Evolutionary conservation across 2,888 invertebrate genomes (phyloP), one percentile per base, ranked within the genome.

Genomic region (Chromoteleia sp.): DNA sequence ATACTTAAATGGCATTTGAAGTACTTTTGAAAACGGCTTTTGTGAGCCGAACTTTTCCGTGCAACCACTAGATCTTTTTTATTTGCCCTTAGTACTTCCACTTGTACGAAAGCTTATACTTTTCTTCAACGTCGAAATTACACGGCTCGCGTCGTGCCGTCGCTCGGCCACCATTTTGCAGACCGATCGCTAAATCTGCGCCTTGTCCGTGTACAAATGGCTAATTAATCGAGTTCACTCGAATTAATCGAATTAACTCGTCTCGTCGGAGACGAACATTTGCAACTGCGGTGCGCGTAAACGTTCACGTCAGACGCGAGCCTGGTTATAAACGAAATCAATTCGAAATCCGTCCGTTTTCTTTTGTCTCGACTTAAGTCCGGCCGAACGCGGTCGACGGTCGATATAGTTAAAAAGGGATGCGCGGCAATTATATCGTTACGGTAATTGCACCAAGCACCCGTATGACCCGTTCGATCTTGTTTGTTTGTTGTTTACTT

Each of bases 401-500:
- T 48, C 30, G 14, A 58, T 58, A 36, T 21, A 39, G 58, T 58
- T 39, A 4, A 17, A 58, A 58, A 58, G 45, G 48, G 21, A 33
- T 36, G 56, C 2, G 17, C 39, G 21, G 29, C 59, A 71, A 71
- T 71, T 59, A 71, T 41, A 41, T 59, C 29, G 50, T 29, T 39
- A 39, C 12, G 43, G 48, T 61, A 71, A 59, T 71, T 59, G 48
- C 25, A 25, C 36, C 21, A 39, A 41, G n/a, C 17, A 59, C 59
- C 58, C 52, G 52, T 52, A 54, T 68, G 56, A 45, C 54, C 25
- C 12, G 56, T 43, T 56, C 15, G 17, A 14, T 52, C 41, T 41
- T 41, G 41, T 36, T 71, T 50, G 33, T 71, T 71, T 50, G 33
- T 71, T 61, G 52, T 61, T 61, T 71, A 71, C 50, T 52, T 59